phyloP scores from a whole-genome alignment of 2,797 vertebrate genomes.

The Typhlichthys subterraneus region DNA sequence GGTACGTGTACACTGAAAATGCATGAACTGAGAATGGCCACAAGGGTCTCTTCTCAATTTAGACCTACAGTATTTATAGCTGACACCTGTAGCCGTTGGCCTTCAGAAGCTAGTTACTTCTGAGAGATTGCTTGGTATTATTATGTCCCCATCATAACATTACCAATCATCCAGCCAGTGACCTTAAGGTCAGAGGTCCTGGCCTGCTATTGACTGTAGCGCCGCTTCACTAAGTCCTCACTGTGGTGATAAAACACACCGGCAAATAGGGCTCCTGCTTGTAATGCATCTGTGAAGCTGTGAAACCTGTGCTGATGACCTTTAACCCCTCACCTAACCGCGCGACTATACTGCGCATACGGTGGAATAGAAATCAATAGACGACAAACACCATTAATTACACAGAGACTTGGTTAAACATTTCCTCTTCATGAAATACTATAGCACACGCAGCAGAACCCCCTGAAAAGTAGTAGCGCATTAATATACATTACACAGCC shows the following conservation, averaged over 20 bases:
- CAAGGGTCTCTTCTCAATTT: neutral
- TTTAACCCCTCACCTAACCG: conserved; percentile 16
- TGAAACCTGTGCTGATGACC: neutral
- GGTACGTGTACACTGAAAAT: no score
- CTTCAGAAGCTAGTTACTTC: neutral
- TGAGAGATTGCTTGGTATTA: conserved; percentile 13
- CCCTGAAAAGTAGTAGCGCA: conserved; percentile 53
- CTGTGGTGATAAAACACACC: conserved; percentile 26
- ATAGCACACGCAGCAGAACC: conserved; percentile 40
- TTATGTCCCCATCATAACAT: conserved; percentile 9
- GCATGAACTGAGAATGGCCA: neutral
- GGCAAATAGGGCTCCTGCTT: conserved; percentile 7
- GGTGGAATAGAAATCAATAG: conserved; percentile 31
- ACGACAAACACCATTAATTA: conserved; percentile 40
- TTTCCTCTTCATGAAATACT: conserved; percentile 58
- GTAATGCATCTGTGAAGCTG: no score
- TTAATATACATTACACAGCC: conserved; percentile 67
- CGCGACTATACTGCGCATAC: conserved; percentile 22
- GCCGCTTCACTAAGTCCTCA: conserved; percentile 20
- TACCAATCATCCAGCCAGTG: conserved; percentile 23
- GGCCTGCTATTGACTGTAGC: conserved; percentile 27
- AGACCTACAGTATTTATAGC: neutral
- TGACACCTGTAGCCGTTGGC: neutral
- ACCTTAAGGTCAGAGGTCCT: conserved; percentile 36
- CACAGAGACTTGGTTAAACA: conserved; percentile 28